Evolutionary conservation across 2,888 invertebrate species (phyloP), one percentile per base, ranked within the genome.

Genomic region (Euplexia lucipara): DNA sequence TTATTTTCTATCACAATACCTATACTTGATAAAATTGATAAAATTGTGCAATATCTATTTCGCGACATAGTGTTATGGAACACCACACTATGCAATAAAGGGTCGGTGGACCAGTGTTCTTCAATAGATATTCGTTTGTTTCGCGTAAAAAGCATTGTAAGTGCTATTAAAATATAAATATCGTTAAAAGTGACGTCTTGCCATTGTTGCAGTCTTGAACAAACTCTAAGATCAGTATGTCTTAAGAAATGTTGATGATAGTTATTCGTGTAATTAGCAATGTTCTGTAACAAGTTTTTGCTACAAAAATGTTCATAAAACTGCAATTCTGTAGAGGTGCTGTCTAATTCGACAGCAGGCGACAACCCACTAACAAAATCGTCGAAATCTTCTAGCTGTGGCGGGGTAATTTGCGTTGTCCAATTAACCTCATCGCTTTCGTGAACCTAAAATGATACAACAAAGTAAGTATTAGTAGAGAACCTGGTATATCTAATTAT

Each of bases 21-120:
- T n/a, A n/a, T n/a, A n/a, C n/a, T n/a, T n/a, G 47, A 47, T 20
- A 74, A 34, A 58, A 74, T 68, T 18, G 39, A 26, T 0, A 74
- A 20, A 64, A 70, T 67, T 37, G 20, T 32, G 22, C 64, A 53
- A 39, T 62, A 73, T 41, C 56, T 49, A 37, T 73, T 61, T 48
- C 61, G 37, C n/a, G n/a, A 37, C 70, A 66, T 61, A 26, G 41
- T 45, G 8, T 49, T 72, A 39, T 1, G 0, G 35, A 63, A 61
- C 22, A 73, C 45, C 49, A 20, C 12, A 32, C 48, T 45, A 42
- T 58, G 37, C 44, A 70, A 65, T 45, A 78, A 57, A 1, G 70
- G 72, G 57, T 75, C 70, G 26, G 60, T 66, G 34, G 75, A 78
- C 78, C 72, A 70, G 48, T 72, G 72, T 61, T 75, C 75, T 56